Conservation (phyloP, 23 tunicate species). For the Trididemnum miniatum region DNA sequence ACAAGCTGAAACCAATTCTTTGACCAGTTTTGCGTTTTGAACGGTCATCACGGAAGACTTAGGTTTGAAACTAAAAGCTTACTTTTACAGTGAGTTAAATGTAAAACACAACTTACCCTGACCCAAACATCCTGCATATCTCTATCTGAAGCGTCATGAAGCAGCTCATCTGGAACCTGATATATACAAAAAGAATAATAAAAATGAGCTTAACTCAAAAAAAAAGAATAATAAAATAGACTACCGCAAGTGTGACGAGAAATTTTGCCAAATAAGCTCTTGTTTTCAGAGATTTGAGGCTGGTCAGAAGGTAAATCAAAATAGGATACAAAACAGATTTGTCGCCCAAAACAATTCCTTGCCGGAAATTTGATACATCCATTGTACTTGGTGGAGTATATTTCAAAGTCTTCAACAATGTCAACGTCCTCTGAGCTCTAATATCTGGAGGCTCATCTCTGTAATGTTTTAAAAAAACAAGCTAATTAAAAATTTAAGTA, state of each 20-base stretch:
- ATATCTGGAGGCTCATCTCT: conserved; percentile 93
- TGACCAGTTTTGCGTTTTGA: no score
- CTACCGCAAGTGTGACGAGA: conserved; percentile 76
- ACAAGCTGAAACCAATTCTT: no score
- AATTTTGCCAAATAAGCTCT: conserved; percentile 86
- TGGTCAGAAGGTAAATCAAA: conserved; percentile 63
- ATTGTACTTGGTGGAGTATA: conserved; percentile 54
- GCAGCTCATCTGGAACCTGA: conserved; percentile 79
- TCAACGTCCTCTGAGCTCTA: conserved; percentile 66
- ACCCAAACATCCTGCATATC: conserved; percentile 83
- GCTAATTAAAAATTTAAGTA: no score
- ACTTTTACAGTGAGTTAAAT: no score
- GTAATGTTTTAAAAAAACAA: no score
- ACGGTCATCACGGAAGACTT: no score
- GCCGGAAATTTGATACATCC: conserved; percentile 87
- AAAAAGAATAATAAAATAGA: neutral
- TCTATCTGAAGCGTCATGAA: conserved; percentile 72
- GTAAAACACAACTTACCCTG: conserved; percentile 46
- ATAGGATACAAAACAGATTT: conserved; percentile 69
- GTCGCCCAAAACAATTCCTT: conserved; percentile 92
- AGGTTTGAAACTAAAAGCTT: no score
- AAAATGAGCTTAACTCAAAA: neutral
- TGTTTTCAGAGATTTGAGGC: conserved; percentile 58
- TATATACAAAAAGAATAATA: neutral
- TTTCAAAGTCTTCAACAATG: conserved; percentile 67